A percentile compares a stretch with the other conserved stretches of the same genome.
Conservation (phyloP, 2,797 vertebrate genomes). For the Synanceia verrucosa region DNA sequence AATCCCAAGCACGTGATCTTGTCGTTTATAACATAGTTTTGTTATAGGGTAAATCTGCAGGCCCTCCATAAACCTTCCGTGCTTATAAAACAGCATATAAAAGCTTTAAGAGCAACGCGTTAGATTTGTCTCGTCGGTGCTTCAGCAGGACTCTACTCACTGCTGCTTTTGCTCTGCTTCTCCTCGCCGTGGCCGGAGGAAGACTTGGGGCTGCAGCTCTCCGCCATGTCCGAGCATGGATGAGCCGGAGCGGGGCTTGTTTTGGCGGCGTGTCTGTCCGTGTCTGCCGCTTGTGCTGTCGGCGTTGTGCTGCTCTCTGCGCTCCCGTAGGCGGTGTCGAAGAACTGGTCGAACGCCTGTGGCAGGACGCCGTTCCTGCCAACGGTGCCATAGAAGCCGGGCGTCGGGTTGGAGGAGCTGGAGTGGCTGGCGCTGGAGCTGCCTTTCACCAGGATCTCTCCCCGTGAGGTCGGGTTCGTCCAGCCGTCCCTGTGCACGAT, state of each 20-base stretch:
- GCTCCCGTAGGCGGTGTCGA: slow-evolving; percentile 94
- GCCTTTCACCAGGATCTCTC: slow-evolving; percentile 92
- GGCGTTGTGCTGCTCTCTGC: slow-evolving; percentile 80
- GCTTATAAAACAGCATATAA: slow-evolving; percentile 99
- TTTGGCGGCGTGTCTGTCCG: slow-evolving; percentile 86
- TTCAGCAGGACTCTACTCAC: slow-evolving; percentile 85
- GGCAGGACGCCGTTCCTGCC: slow-evolving; percentile 97
- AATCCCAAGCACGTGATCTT: slow-evolving; percentile 98
- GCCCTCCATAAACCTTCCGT: slow-evolving; percentile 98
- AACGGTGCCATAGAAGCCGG: slow-evolving; percentile 92
- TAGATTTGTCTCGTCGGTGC: slow-evolving; percentile 86
- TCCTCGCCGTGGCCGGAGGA: slow-evolving; percentile 96
- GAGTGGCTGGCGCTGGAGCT: slow-evolving; percentile 87
- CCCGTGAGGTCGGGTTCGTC: slow-evolving; percentile 87
- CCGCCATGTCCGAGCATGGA: slow-evolving; percentile 83
- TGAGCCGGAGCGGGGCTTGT: slow-evolving; percentile 75
- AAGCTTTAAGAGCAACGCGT: slow-evolving; percentile 94
- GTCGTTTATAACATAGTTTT: slow-evolving; percentile 98
- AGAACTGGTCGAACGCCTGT: slow-evolving; percentile 98
- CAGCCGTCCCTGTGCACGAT: slow-evolving; percentile 96
- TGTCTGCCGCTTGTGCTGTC: slow-evolving; percentile 82
- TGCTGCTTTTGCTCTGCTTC: slow-evolving; percentile 89
- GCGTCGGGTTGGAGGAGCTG: slow-evolving; percentile 87
- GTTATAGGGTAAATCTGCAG: slow-evolving; percentile 95
- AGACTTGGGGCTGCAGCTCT: slow-evolving; percentile 95